Evolutionary conservation across 2,113 vertebrate genomes (phyloP).

Genomic region (Dasypus novemcinctus): DNA sequence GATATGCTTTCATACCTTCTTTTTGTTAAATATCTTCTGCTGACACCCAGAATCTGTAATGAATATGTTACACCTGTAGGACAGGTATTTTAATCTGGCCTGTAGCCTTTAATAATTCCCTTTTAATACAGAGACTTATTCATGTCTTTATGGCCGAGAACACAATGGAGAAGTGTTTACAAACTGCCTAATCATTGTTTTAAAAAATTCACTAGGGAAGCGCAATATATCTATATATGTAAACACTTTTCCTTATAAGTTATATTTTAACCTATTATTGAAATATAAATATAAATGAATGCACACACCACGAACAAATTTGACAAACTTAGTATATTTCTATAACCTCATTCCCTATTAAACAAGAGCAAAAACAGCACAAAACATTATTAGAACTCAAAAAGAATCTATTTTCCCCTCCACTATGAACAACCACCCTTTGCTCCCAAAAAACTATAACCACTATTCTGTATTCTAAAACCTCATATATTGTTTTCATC

Average conservation of each 20-base stretch:
- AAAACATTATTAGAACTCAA: no score
- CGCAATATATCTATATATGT: no score
- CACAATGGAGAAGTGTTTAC: background rate
- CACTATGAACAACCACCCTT: no score
- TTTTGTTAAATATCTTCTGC: background rate
- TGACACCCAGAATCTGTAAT: background rate
- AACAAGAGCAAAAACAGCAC: background rate
- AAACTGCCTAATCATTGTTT: background rate
- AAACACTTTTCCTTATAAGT: no score
- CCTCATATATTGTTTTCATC: no score
- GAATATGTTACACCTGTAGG: background rate
- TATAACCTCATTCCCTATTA: background rate
- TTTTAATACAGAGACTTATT: background rate
- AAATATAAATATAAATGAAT: background rate
- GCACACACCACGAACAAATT: background rate
- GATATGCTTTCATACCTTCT: background rate
- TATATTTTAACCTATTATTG: background rate
- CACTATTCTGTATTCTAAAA: no score
- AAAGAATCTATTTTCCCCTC: no score
- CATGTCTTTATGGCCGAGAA: background rate
- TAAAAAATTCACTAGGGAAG: no score
- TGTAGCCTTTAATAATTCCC: background rate
- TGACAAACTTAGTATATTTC: background rate
- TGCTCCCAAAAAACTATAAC: no score
- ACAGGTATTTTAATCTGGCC: background rate